Conservation (phyloP, 92 coral and sea anemone genomes). For the Parazoanthus swiftii region DNA sequence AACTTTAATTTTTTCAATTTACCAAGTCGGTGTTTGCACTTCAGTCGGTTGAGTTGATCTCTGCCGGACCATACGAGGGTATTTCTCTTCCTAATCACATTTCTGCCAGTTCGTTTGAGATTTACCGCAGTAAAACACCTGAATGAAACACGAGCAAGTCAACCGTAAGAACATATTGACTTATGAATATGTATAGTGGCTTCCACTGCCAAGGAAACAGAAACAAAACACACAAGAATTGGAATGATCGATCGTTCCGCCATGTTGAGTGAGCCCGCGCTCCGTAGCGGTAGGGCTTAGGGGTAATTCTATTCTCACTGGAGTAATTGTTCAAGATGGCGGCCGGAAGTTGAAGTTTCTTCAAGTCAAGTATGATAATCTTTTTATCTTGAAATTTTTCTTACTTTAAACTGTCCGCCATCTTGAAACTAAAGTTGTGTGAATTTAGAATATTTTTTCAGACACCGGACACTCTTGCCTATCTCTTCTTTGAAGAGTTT, state of each 20-base stretch:
- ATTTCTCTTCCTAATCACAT: neutral
- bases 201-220: constrained; percentile 37
- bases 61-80: neutral
- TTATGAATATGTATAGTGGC: constrained; percentile 20
- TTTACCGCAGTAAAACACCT: neutral
- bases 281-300: no score
- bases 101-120: neutral
- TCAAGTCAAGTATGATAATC: no score
- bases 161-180: neutral
- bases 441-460: no score
- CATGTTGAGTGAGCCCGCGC: constrained; percentile 19
- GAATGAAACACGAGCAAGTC: constrained; percentile 24
- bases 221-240: neutral
- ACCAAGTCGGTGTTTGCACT: neutral
- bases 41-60: neutral
- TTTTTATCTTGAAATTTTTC: no score
- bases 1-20: neutral
- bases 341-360: no score
- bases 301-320: no score
- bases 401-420: no score
- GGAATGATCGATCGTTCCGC: neutral
- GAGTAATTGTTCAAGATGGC: no score
- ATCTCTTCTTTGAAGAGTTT: no score
- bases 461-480: no score
- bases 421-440: no score